Percentiles rank a stretch among this genome's conserved stretches.
Conservation (phyloP, 2,888 invertebrate genomes). For the Hemistola chrysoprasaria region DNA sequence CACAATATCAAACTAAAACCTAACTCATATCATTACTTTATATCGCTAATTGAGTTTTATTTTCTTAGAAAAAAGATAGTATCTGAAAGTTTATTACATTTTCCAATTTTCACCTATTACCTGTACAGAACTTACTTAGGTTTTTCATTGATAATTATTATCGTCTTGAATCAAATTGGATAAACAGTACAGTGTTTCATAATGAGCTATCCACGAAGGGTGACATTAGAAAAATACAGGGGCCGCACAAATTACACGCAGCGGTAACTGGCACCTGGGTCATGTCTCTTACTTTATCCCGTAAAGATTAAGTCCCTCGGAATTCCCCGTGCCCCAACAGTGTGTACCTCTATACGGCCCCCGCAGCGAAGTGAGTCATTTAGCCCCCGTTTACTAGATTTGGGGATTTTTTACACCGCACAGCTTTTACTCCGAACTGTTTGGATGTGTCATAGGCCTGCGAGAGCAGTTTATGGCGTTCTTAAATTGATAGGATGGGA, state of each 20-base stretch:
- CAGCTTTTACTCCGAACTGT: slow-evolving; percentile 61
- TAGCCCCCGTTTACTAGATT: slow-evolving; percentile 80
- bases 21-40: slow-evolving; percentile 7
- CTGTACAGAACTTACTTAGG: no score
- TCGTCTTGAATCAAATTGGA: no score
- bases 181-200: slow-evolving; percentile 60
- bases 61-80: no score
- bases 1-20: not conserved
- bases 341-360: slow-evolving; percentile 60
- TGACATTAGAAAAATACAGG: slow-evolving; percentile 64
- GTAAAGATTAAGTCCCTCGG: slow-evolving; percentile 79
- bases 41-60: slow-evolving; percentile 11
- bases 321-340: slow-evolving; percentile 40
- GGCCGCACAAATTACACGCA: slow-evolving; percentile 65
- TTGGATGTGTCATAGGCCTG: slow-evolving; percentile 61
- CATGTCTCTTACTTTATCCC: slow-evolving; percentile 80
- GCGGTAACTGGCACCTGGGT: slow-evolving; percentile 72
- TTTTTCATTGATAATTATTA: no score
- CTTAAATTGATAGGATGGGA: slow-evolving; percentile 52
- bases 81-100: no score
- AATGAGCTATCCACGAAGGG: slow-evolving; percentile 55
- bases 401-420: slow-evolving; percentile 77
- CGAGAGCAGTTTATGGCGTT: slow-evolving; percentile 54
- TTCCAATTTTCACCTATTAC: no score
- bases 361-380: slow-evolving; percentile 78